Evolutionary conservation across 1,140 invertebrate species (phyloP), one percentile per base, ranked within the genome.

Genomic region (Philotrypesis tridentata): DNA sequence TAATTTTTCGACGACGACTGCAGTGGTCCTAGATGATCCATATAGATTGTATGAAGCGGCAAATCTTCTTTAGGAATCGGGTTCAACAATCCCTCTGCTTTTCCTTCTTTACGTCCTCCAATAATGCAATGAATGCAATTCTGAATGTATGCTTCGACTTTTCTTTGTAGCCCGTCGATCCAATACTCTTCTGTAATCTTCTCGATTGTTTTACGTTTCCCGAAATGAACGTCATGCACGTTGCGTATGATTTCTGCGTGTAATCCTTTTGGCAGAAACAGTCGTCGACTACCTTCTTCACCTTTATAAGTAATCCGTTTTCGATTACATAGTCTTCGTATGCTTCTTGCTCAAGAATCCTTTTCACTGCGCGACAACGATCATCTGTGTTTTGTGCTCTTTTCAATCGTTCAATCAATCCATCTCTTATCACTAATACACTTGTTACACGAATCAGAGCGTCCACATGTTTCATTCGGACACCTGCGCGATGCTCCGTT

Each of bases 381-480:
- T 27, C 29, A 11, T 68, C 29, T 68, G 4, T 27, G 0, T 71
- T 21, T 23, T 71, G 29, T 5, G 1, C 0, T 29, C 67, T 68
- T 29, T 29, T 29, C 6, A 37, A 61, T 1, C 21, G 17, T 33
- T 61, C 23, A 0, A 75, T 6, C 6, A 23, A 14, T 23, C 48
- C 12, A 1, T 21, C 55, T 48, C 73, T 60, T 33, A 23, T 25
- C 2, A 48, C 2, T 0, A 75, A 3, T 4, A 11, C 5, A 29
- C 73, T 33, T 27, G 6, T 11, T 60, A 7, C 21, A n/a, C n/a
- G n/a, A n/a, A 3, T 27, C 12, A 75, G 0, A 5, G 48, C 31
- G 29, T 43, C 55, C 9, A 6, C 90, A 76, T 2, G 90, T 86
- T 23, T 84, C 79, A 83, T 89, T 91, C n/a, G n/a, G n/a, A n/a